Percentiles rank a stretch among this genome's conserved stretches.
Conservation (phyloP, 2,888 invertebrate species). For the Liopterus haemorrhoidalis region DNA sequence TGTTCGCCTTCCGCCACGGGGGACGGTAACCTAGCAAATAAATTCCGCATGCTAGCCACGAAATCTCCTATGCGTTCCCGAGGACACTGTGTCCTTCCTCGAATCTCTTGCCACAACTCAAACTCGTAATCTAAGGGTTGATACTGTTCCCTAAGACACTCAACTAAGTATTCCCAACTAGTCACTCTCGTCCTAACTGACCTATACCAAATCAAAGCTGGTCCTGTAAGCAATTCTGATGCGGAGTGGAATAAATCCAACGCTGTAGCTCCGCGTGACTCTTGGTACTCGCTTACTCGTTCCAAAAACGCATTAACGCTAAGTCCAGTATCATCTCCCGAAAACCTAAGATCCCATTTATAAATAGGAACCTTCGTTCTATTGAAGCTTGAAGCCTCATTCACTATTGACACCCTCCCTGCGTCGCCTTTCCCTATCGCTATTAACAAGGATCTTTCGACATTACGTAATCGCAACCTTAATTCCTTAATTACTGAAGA, state of each 20-base stretch:
- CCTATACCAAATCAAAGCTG: slow-evolving; percentile 25
- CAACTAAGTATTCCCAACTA: slow-evolving; percentile 10
- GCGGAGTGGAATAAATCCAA: slow-evolving; percentile 24
- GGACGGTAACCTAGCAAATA: slow-evolving; percentile 17
- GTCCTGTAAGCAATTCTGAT: slow-evolving; percentile 24
- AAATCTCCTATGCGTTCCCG: neutral
- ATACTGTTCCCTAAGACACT: slow-evolving; percentile 11
- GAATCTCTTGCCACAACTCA: slow-evolving; percentile 4
- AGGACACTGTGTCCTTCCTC: neutral
- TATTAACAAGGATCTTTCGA: no score
- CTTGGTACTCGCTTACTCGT: slow-evolving; percentile 25
- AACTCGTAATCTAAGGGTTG: slow-evolving; percentile 21
- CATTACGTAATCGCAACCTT: no score
- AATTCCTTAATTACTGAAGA: no score
- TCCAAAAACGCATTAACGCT: slow-evolving; percentile 22
- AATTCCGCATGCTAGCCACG: slow-evolving; percentile 1
- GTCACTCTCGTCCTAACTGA: slow-evolving; percentile 9
- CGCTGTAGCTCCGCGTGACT: slow-evolving; percentile 22
- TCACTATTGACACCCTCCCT: neutral
- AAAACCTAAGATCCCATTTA: neutral
- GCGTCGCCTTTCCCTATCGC: neutral
- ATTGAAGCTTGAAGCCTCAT: neutral
- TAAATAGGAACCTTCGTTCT: neutral
- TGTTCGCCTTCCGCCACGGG: neutral
- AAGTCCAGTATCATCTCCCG: neutral